Base-by-base conservation (phyloP, 2,797 vertebrate genomes). In the Carapus acus region DNA sequence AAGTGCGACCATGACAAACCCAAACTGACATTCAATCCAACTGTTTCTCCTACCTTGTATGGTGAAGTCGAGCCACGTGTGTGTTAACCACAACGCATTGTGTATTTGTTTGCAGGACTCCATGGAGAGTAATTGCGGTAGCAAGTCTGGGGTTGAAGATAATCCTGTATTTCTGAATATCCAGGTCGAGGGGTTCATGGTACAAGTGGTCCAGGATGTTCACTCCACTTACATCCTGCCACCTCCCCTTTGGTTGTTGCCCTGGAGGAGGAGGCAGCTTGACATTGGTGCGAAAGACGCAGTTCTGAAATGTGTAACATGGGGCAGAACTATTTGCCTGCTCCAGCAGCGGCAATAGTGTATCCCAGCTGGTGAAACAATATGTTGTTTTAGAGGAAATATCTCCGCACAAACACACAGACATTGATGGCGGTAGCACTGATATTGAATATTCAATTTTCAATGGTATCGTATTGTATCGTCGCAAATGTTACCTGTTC, bases 131-230 rank as follows among this genome's bases (percentile, higher is more conserved):
- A 18, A 56, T 1, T 11, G 16, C 12, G 9, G 44, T 15, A 8
- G 66, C 66, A 19, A 51, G 29, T 1, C 66, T 64, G 38, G 74
- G 77, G 46, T 69, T 73, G 9, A 69, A 44, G 2, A 73, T 70
- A 8, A 66, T 27, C 58, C 74, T 77, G 19, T 34, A 64, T 34
- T 46, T 45, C 1, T 8, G n/a, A n/a, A n/a, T n/a, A n/a, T n/a
- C 1, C 2, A 37, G 33, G 14, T 49, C 7, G 15, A 31, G 44
- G 2, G 48, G 54, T 16, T 61, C 17, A 7, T 43, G 42, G 13
- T 49, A 9, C 2, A 68, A 13, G 12, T 74, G 69, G 5, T 65
- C 59, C 23, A 76, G 54, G 22, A 79, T 54, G 23, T 76, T 63
- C 2, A 29, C 27, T 33, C 77, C 77, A 1, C 0, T 1, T 16